These are phyloP conservation scores for Sebastes fasciatus DNA, from an alignment of 2,113 vertebrate genomes.

Conservation along the genomic window DNA sequence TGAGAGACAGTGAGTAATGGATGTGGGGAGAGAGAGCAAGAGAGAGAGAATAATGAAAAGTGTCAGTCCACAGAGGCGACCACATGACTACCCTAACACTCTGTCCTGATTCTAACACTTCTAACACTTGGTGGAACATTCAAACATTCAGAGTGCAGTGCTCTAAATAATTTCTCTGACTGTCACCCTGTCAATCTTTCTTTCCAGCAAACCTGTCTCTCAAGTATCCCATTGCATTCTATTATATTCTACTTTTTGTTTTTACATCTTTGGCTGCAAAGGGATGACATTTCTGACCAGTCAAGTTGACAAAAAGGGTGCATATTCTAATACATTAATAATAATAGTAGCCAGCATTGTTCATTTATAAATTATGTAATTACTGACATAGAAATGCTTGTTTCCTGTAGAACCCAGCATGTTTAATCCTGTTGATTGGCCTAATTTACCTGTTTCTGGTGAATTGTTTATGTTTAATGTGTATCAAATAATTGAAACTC, in stretches of 20 bases:
- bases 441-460: not conserved
- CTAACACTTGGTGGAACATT: not conserved
- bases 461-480: not conserved
- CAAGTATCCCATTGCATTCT: not conserved
- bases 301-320: not conserved
- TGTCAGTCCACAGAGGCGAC: constrained; percentile 54
- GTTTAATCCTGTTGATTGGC: not conserved
- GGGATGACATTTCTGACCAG: not conserved
- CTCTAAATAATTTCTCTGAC: constrained; percentile 10
- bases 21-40: not conserved
- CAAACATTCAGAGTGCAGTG: not conserved
- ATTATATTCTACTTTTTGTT: not conserved
- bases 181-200: constrained; percentile 2
- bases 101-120: constrained; percentile 31
- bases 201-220: not conserved
- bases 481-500: not conserved
- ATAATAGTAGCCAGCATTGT: not conserved
- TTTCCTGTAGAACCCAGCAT: not conserved
- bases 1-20: constrained; percentile 59
- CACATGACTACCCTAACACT: constrained; percentile 38
- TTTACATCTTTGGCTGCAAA: not conserved
- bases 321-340: not conserved
- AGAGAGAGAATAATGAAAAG: constrained; percentile 53
- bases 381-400: not conserved
- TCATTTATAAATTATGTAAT: not conserved